A percentile compares a stretch with the other conserved stretches of the same genome.
Evolutionary conservation across 2,888 invertebrate genomes (phyloP).

Genomic region (Microchrysa polita): DNA sequence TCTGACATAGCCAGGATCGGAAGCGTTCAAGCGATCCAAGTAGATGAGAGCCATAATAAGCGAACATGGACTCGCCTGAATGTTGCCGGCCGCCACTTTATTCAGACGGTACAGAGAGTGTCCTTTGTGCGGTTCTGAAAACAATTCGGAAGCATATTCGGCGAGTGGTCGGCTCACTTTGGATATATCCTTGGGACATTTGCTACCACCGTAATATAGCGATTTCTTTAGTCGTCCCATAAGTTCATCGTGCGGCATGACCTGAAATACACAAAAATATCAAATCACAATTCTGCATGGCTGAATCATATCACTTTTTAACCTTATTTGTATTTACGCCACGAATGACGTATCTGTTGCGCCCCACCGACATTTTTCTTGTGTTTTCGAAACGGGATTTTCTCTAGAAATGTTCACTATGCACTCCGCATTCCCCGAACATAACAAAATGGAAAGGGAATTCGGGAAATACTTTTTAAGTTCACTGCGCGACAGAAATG

Average conservation of each 20-base stretch:
- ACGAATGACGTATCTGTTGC: constrained; percentile 58
- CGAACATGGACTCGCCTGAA: constrained; percentile 90
- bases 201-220: constrained; percentile 87
- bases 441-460: background rate
- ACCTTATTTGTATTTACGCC: constrained; percentile 54
- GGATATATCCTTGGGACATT: constrained; percentile 84
- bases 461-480: background rate
- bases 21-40: constrained; percentile 84
- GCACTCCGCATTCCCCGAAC: constrained; percentile 3
- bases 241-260: constrained; percentile 75
- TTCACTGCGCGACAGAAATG: background rate
- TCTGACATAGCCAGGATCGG: constrained; percentile 85
- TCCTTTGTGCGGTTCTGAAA: constrained; percentile 80
- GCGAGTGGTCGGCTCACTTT: constrained; percentile 63
- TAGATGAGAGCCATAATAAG: constrained; percentile 93
- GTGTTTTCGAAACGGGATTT: background rate
- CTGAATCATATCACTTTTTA: constrained; percentile 5
- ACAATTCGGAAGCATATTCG: constrained; percentile 87
- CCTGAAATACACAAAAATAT: constrained; percentile 52
- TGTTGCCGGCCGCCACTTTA: constrained; percentile 78
- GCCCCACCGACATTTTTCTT: constrained; percentile 54
- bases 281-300: background rate
- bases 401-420: background rate
- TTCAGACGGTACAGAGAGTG: constrained; percentile 80
- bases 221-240: constrained; percentile 86